Evolutionary conservation across 2,888 invertebrate genomes (phyloP), one percentile per base, ranked within the genome.

Genomic region (Lithophane semibrunnea): DNA sequence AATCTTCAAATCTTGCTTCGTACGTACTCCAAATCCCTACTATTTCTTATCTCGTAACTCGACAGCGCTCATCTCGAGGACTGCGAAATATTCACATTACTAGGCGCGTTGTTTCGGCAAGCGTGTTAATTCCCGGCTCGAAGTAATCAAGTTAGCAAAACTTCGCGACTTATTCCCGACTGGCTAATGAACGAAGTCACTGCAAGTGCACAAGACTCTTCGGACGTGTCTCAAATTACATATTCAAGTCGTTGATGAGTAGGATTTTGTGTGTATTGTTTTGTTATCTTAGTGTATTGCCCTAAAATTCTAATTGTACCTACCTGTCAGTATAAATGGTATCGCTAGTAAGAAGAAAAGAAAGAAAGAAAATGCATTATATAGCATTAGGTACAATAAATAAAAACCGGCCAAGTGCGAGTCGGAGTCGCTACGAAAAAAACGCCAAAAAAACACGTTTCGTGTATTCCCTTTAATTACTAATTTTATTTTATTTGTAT

Each of bases 121-220:
- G 82, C 78, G 84, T 76, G 88, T 84, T 87, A 87, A 87, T 87
- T 88, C 80, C 44, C 68, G 70, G 72, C 88, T 81, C 86, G 44
- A 29, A 73, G 84, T 87, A 86, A 91, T 90, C 86, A 81, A 88
- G 87, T 91, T 91, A 87, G 88, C 81, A 83, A 89, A 93, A 94
- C 90, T 94, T 93, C 79, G 88, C 89, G 91, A 92, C 93, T 93
- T 93, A 93, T 91, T 92, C 91, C 89, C 90, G 89, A 82, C 89
- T 89, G 86, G 89, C 93, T 94, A 94, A 94, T 93, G 94, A 94
- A 93, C 92, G 90, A 93, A 93, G 92, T 94, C 91, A 84, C 86
- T 91, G 92, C 92, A 92, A 93, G 90, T 92, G 91, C 90, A 90
- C 89, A 82, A 69, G 86, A 85, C 80, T 88, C 86, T 90, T 90